Evolutionary conservation across 1,140 invertebrate species (phyloP), one percentile per base, ranked within the genome.

Genomic region (Zaprionus ghesquierei): DNA sequence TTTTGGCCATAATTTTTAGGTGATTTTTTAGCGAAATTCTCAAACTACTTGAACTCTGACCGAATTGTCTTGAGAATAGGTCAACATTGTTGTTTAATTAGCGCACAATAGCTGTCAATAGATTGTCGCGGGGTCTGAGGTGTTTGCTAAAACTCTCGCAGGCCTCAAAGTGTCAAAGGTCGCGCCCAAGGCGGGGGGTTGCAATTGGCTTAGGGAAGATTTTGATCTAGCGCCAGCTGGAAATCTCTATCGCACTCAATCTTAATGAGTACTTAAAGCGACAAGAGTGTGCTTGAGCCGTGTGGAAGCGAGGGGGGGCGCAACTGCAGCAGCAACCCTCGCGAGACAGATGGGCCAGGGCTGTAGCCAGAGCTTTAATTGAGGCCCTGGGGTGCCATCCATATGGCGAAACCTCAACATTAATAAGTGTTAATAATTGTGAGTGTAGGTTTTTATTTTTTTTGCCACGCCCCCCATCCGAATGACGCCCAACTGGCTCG

Each of bases 371-470:
- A 58, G 72, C 84, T 87, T 87, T 87, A 87, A 87, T 87, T 87
- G 66, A 87, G 71, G 84, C 82, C 82, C 82, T 69, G 62, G 82
- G 82, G 82, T 87, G 84, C 84, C 84, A 89, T 87, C 64, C 65
- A 74, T 68, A 72, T 46, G 41, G 41, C 18, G 51, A 86, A 87
- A 87, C 82, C 84, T 87, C 82, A 87, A 89, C 82, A 89, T 89
- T 87, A 89, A 87, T 87, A 87, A 87, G 82, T 87, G 82, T 89
- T 87, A 87, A 87, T 87, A 87, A 89, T 89, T 89, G 82, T 82
- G 68, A 69, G 69, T 75, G 74, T 66, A 54, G 59, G 68, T 56
- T 81, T 62, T n/a, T n/a, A n/a, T n/a, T n/a, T n/a, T n/a, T n/a
- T 35, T 20, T 55, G 58, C 65, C 82, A 61, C 84, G 81, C 84